Evolutionary conservation across 2,113 vertebrate genomes (phyloP).

Genomic region (Anoplopoma fimbria): DNA sequence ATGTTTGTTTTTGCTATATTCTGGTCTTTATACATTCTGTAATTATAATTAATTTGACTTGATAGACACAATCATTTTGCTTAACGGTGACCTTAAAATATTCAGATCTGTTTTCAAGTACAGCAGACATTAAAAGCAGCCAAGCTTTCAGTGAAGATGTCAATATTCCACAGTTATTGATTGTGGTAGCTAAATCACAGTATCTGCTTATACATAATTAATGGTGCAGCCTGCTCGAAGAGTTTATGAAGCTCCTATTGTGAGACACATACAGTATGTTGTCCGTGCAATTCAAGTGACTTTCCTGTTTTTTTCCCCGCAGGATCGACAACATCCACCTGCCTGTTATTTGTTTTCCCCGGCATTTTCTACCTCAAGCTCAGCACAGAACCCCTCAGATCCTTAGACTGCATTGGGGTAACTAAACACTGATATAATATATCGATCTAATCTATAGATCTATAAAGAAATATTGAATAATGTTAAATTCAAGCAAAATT

Average conservation of each 20-base stretch:
- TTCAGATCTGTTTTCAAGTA: neutral
- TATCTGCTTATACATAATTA: slow-evolving; percentile 55
- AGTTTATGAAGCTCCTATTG: slow-evolving; percentile 36
- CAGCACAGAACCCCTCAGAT: slow-evolving; percentile 85
- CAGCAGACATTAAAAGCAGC: slow-evolving; percentile 28
- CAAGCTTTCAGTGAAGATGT: slow-evolving; percentile 10
- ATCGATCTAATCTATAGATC: neutral
- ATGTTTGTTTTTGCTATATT: neutral
- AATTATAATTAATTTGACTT: neutral
- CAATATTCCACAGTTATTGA: slow-evolving; percentile 57
- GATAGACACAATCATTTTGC: neutral
- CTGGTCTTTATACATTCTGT: neutral
- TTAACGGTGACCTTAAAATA: slow-evolving; percentile 17
- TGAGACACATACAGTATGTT: slow-evolving; percentile 2
- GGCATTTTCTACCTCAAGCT: slow-evolving; percentile 94
- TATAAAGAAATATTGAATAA: neutral
- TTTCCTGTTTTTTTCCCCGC: slow-evolving; percentile 49
- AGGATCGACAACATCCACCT: slow-evolving; percentile 84
- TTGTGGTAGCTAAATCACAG: slow-evolving; percentile 39
- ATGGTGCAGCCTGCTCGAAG: slow-evolving; percentile 43
- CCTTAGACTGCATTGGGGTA: slow-evolving; percentile 90
- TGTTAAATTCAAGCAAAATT: neutral
- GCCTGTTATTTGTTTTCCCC: slow-evolving; percentile 85
- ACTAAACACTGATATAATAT: slow-evolving; percentile 29
- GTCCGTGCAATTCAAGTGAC: neutral